phyloP scores from a whole-genome alignment of 2,113 vertebrate genomes.

The Cinclus mexicanus region DNA sequence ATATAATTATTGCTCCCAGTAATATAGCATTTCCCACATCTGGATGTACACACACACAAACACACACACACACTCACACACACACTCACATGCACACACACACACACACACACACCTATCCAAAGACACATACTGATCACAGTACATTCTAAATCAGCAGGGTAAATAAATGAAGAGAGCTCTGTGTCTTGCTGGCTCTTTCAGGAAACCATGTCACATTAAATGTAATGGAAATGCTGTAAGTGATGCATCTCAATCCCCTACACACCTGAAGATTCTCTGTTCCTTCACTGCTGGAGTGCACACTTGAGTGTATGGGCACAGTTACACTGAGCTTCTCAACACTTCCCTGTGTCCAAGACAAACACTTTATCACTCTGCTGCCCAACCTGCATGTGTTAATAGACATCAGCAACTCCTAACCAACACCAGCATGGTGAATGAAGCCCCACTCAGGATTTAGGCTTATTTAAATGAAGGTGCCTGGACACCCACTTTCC shows the following conservation, averaged over 20 bases:
- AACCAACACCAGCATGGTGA: fast-evolving
- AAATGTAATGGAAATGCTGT: not conserved
- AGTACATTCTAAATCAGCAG: not conserved
- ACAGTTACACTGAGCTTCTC: not conserved
- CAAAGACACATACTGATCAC: not conserved
- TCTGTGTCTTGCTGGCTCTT: not conserved
- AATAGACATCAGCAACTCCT: not conserved
- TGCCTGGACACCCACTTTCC: not conserved
- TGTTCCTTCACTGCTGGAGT: not conserved
- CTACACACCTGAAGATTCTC: not conserved
- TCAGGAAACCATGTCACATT: not conserved
- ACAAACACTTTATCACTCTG: not conserved
- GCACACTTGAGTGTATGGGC: not conserved
- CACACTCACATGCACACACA: no score
- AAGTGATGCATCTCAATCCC: not conserved
- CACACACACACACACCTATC: not conserved
- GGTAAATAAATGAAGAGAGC: not conserved
- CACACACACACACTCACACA: no score
- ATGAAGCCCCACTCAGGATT: not conserved
- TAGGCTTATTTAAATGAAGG: not conserved
- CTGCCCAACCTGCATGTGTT: not conserved
- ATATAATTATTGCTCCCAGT: not conserved
- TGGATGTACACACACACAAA: fast-evolving
- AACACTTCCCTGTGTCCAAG: not conserved
- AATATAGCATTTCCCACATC: not conserved